Percentiles rank a stretch among this genome's conserved stretches.
Conservation (phyloP, 2,113 vertebrate genomes). For the Protomyctophum bolini region DNA sequence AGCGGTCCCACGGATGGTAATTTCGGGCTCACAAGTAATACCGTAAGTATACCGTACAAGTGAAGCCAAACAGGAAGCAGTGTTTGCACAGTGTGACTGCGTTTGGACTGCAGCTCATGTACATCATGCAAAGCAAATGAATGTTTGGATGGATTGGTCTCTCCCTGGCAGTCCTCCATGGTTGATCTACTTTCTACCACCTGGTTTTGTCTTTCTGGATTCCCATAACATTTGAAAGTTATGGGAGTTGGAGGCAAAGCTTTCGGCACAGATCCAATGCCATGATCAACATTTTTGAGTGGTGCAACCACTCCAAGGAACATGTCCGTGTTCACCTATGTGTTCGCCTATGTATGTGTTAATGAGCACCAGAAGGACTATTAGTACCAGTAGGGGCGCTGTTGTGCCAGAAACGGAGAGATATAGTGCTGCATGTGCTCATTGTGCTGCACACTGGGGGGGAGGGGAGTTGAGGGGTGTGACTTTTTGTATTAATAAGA, state of each 20-base stretch:
- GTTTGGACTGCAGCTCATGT: conserved; percentile 39
- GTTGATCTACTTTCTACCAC: conserved; percentile 48
- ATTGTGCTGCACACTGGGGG: too few relatives aligned
- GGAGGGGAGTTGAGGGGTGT: too few relatives aligned
- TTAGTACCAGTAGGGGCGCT: too few relatives aligned
- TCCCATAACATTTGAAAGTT: conserved; percentile 16
- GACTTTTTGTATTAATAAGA: neutral
- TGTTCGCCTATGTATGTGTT: too few relatives aligned
- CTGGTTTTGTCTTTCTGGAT: conserved; percentile 48
- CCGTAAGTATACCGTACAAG: conserved; percentile 30
- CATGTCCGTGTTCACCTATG: too few relatives aligned
- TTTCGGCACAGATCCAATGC: too few relatives aligned
- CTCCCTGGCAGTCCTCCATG: conserved; percentile 57
- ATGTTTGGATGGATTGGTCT: conserved; percentile 65
- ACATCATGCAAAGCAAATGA: conserved; percentile 42
- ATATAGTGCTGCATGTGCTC: too few relatives aligned
- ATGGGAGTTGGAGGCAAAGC: neutral
- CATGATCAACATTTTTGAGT: neutral
- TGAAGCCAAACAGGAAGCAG: conserved; percentile 1
- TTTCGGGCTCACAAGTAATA: conserved; percentile 51
- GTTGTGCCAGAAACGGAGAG: too few relatives aligned
- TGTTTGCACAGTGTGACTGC: conserved; percentile 22
- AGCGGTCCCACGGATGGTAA: conserved; percentile 14
- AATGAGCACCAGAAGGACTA: too few relatives aligned
- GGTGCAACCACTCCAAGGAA: too few relatives aligned